These are phyloP conservation scores for Clarias laeviceps DNA, from an alignment of 2,797 vertebrate genomes.

Conservation along the genomic window DNA sequence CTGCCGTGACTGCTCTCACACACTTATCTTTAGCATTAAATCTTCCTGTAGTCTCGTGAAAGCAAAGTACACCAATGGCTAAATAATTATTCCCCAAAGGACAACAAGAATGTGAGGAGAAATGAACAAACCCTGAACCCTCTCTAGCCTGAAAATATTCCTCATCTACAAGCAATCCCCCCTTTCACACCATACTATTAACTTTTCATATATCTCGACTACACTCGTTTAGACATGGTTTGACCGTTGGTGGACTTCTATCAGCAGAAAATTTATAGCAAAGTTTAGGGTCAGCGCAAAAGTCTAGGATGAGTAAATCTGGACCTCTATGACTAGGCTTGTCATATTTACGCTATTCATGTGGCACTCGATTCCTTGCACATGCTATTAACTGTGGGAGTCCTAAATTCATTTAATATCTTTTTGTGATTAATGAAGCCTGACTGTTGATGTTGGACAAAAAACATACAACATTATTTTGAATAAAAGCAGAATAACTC, in stretches of 20 bases:
- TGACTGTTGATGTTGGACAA: neutral
- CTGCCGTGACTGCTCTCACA: neutral
- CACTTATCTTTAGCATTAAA: neutral
- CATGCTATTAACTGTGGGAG: neutral
- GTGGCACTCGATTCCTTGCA: constrained; percentile 10
- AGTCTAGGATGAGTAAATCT: constrained; percentile 9
- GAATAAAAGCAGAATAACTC: constrained; percentile 2
- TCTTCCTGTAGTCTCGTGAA: constrained; percentile 5
- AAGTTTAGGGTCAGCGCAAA: constrained; percentile 12
- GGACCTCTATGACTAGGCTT: constrained; percentile 1
- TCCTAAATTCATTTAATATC: neutral
- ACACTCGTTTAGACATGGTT: neutral
- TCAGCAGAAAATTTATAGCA: neutral
- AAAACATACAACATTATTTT: constrained; percentile 16
- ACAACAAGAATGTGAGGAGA: neutral
- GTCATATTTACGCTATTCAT: constrained; percentile 6
- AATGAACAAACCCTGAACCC: neutral
- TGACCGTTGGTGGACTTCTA: constrained; percentile 1
- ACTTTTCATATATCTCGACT: neutral
- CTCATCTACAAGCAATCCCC: constrained; percentile 12
- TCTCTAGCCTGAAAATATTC: constrained; percentile 13
- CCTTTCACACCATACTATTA: constrained; percentile 11
- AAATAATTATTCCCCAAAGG: constrained; percentile 15
- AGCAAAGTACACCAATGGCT: neutral
- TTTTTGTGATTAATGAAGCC: constrained; percentile 1